A percentile compares a stretch with the other conserved stretches of the same genome.
phyloP scores from a whole-genome alignment of 30 jellyfish, hydroid and myxozoan genomes.

The Euphysa ruthae region DNA sequence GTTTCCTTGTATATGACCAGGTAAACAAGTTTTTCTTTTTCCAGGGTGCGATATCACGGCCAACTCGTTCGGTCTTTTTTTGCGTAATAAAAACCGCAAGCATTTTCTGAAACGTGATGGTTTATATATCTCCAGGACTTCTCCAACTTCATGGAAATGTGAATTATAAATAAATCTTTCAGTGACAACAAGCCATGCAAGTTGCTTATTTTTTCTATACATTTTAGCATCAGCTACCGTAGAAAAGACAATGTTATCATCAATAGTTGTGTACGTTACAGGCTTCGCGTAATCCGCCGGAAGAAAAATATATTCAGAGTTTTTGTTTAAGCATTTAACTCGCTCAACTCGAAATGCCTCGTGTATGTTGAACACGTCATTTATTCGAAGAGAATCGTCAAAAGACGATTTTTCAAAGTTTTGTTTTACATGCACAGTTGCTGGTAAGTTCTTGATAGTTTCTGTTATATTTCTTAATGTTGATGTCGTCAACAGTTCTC shows the following conservation, averaged over 20 bases:
- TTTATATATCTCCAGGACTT: conserved; percentile 1
- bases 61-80: neutral
- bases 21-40: neutral
- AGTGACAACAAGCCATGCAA: conserved; percentile 14
- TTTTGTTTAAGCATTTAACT: neutral
- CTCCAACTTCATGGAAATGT: conserved; percentile 1
- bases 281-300: conserved; percentile 7
- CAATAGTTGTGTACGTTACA: conserved; percentile 8
- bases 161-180: neutral
- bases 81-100: neutral
- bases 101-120: neutral
- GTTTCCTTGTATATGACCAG: neutral
- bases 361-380: too few relatives aligned
- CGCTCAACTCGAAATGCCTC: conserved; percentile 12
- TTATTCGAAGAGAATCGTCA: too few relatives aligned
- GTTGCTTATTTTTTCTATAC: neutral
- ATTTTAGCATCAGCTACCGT: neutral
- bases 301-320: neutral
- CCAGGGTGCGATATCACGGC: neutral
- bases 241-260: neutral
- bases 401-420: too few relatives aligned
- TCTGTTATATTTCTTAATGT: too few relatives aligned
- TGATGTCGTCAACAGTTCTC: too few relatives aligned
- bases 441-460: too few relatives aligned
- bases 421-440: too few relatives aligned